Evolutionary conservation across 2,888 invertebrate genomes (phyloP), one percentile per base, ranked within the genome.

Genomic region (Protodeltote pygarga): DNA sequence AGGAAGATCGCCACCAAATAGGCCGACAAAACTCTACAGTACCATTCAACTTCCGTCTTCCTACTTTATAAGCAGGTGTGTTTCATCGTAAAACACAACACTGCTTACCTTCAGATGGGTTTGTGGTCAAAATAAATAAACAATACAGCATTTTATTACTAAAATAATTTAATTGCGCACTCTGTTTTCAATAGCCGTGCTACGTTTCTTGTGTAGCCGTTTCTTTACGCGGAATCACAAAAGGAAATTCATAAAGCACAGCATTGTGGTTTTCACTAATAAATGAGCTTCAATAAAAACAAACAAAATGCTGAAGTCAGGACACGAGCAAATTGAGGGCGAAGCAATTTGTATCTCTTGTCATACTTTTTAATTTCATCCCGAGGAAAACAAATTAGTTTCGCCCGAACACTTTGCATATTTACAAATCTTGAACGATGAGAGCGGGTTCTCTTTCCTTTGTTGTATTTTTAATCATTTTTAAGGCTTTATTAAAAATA

Each of bases 301-400:
- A 85, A 85, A 86, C 80, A 81, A 85, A 83, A 81, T 77, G 75
- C 70, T 77, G 67, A 77, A 82, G 77, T 77, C 77, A 74, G 75
- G 75, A 83, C 78, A 77, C 78, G 71, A 74, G 77, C 77, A 80
- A 85, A 87, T 86, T 83, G 87, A 83, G 83, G 83, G 78, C 74
- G 72, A 77, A 81, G 80, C 83, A 87, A 87, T 89, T 84, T 89
- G 82, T 87, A 87, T 83, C 79, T 83, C 79, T 85, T 83, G 85
- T 87, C 87, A 87, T 85, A 84, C 82, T 89, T 85, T 88, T 88
- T 88, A 89, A 89, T 88, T 87, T 85, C 75, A 84, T 81, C 76
- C 73, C 70, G 74, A 78, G 80, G 77, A 76, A 81, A 81, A 84
- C 83, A 86, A 83, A 85, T 85, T 83, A 83, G 79, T 81, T 81